Percentiles rank a stretch among this genome's conserved stretches.
These are phyloP conservation scores for Holothuria leucospilota DNA, from an alignment of 53 echinoderm and acorn worm genomes.

Conservation along the genomic window DNA sequence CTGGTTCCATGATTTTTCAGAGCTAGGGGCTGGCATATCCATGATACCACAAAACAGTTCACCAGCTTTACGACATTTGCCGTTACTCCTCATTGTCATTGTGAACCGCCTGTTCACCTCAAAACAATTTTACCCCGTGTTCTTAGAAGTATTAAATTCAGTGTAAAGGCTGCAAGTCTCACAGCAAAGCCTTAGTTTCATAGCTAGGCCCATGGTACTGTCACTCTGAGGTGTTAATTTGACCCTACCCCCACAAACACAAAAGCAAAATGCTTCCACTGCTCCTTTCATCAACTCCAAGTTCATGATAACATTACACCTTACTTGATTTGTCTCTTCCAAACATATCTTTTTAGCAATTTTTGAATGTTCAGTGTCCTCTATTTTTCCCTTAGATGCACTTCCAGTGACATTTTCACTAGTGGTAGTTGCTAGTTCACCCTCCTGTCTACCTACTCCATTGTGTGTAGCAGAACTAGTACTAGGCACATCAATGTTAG, in stretches of 20 bases:
- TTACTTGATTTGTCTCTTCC: background rate
- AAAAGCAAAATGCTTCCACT: conserved; percentile 2
- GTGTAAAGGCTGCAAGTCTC: background rate
- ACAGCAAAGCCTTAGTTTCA: background rate
- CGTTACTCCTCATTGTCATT: too few species aligned
- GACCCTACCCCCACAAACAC: background rate
- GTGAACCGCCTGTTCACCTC: background rate
- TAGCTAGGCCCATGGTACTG: background rate
- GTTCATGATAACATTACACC: background rate
- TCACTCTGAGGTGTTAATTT: background rate
- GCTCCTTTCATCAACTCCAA: too few species aligned
- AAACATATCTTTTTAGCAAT: conserved; percentile 1
- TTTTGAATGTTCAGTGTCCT: background rate
- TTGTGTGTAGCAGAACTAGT: background rate
- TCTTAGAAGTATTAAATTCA: background rate
- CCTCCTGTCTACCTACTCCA: background rate
- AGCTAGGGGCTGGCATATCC: too few species aligned
- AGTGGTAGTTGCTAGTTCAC: background rate
- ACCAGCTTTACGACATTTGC: too few species aligned
- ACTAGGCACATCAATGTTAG: background rate
- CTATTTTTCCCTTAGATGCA: conserved; percentile 34
- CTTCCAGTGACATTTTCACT: background rate
- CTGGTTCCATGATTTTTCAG: too few species aligned
- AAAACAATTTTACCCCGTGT: background rate
- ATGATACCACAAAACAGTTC: too few species aligned